phyloP scores from a whole-genome alignment of 2,888 invertebrate genomes.

The Scaptomyza tumidula region DNA sequence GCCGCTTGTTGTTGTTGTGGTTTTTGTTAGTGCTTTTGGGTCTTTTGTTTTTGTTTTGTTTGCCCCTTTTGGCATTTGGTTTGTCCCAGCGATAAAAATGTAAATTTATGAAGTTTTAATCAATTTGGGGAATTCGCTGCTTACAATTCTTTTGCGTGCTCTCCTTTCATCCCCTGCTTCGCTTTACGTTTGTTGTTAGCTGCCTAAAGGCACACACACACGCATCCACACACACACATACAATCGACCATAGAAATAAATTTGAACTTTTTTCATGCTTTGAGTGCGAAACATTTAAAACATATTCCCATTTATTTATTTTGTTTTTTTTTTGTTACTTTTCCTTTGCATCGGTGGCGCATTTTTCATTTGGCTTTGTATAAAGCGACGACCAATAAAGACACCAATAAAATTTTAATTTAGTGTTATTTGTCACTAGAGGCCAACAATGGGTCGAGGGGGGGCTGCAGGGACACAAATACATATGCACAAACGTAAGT shows the following conservation, averaged over 20 bases:
- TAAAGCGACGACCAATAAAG: constrained; percentile 71
- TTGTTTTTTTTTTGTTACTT: constrained; percentile 19
- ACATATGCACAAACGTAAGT: constrained; percentile 5
- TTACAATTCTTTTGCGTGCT: constrained; percentile 32
- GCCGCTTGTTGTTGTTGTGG: constrained; percentile 20
- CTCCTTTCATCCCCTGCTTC: constrained; percentile 3
- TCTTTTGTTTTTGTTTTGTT: constrained; percentile 36
- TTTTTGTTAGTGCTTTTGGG: constrained; percentile 28
- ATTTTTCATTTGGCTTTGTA: constrained; percentile 48
- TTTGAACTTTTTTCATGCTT: constrained; percentile 32
- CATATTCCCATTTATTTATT: constrained; percentile 52
- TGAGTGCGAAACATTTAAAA: constrained; percentile 67
- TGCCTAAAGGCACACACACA: constrained; percentile 37
- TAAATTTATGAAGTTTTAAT: constrained; percentile 80
- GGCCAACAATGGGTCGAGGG: constrained; percentile 28
- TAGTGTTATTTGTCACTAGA: constrained; percentile 77
- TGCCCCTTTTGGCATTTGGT: constrained; percentile 58
- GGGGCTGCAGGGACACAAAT: constrained; percentile 6
- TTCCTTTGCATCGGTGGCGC: constrained; percentile 13
- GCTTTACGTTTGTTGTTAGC: constrained; percentile 38
- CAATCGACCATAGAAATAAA: constrained; percentile 43
- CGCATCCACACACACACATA: constrained; percentile 28
- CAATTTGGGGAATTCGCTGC: constrained; percentile 76
- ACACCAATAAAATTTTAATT: constrained; percentile 79
- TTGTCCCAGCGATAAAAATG: constrained; percentile 75